Evolutionary conservation across 2,888 invertebrate species (phyloP), one percentile per base, ranked within the genome.

Genomic region (Tryphoninae sp.): DNA sequence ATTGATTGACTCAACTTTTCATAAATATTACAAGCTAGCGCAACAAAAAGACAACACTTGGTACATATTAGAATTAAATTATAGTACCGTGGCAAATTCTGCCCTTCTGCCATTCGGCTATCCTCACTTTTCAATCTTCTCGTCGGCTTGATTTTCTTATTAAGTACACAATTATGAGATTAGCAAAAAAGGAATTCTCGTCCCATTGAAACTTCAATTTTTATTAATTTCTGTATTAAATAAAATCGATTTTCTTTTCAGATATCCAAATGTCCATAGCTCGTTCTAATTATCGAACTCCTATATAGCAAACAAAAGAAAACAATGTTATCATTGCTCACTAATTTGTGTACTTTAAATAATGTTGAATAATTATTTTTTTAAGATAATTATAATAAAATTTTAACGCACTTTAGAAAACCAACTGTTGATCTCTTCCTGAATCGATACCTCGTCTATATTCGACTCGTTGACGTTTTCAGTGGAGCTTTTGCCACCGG

Each of bases 381-480:
- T 16, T 53, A 53, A 53, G 16, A 16, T 19, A 3, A n/a, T 11
- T 40, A 53, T 62, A 42, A 77, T 53, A 13, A 42, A 45, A 78
- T 88, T 82, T 62, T 75, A 87, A 83, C 82, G 91, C 86, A 85
- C 90, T 88, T 87, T 88, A 83, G 82, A 91, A 86, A 78, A 90
- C 84, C 71, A 92, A 79, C 89, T 89, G 86, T 92, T 92, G 80
- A 92, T 87, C 83, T 93, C 90, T 80, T 92, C 90, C 83, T 88
- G 90, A 82, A 92, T 89, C 71, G 86, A 85, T 93, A 94, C 94
- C 89, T 94, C 94, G 16, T 94, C 92, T 68, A 93, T 92, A 84
- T 92, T 94, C 45, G 94, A 94, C 84, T 94, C 93, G 86, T 94
- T 94, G 13, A 93, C 93, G 93, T 94, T 93, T 61, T 91, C 90